These are phyloP conservation scores for Eucera pruinosa DNA, from an alignment of 2,888 invertebrate genomes.

Conservation along the genomic window DNA sequence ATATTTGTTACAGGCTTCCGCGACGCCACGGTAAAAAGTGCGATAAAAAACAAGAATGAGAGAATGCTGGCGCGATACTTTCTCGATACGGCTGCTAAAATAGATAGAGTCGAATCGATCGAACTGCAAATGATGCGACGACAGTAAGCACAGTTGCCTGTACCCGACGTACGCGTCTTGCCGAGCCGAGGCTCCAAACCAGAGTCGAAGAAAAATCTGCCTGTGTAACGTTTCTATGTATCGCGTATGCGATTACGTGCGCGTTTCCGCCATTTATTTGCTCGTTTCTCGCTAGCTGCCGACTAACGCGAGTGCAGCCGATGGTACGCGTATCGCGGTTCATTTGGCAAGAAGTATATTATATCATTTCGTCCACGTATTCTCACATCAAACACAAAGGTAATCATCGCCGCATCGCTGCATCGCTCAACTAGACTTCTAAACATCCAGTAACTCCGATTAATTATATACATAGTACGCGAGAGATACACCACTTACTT, in stretches of 20 bases:
- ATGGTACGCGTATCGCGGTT: slow-evolving; percentile 37
- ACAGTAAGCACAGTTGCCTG: slow-evolving; percentile 44
- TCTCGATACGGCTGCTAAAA: no score
- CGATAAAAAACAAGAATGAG: no score
- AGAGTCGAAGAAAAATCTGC: slow-evolving; percentile 12
- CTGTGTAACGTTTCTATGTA: slow-evolving; percentile 31
- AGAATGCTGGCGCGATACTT: background rate
- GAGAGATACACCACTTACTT: slow-evolving; percentile 63
- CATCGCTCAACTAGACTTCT: slow-evolving; percentile 65
- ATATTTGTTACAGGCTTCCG: no score
- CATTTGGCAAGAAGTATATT: slow-evolving; percentile 68
- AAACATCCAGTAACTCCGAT: slow-evolving; percentile 73
- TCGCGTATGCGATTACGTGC: no score
- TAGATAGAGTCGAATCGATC: no score
- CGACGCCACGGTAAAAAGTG: no score
- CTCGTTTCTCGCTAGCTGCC: slow-evolving; percentile 8
- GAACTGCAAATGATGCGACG: slow-evolving; percentile 5
- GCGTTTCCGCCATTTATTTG: no score
- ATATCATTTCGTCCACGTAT: slow-evolving; percentile 40
- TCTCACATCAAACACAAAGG: slow-evolving; percentile 57
- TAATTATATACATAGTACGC: slow-evolving; percentile 69
- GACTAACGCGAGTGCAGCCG: slow-evolving; percentile 10
- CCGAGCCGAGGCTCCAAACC: slow-evolving; percentile 27
- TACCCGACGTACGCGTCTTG: slow-evolving; percentile 12
- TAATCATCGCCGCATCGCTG: no score